These are phyloP conservation scores for Felis chaus DNA, from an alignment of 2,113 vertebrate genomes.

Conservation along the genomic window DNA sequence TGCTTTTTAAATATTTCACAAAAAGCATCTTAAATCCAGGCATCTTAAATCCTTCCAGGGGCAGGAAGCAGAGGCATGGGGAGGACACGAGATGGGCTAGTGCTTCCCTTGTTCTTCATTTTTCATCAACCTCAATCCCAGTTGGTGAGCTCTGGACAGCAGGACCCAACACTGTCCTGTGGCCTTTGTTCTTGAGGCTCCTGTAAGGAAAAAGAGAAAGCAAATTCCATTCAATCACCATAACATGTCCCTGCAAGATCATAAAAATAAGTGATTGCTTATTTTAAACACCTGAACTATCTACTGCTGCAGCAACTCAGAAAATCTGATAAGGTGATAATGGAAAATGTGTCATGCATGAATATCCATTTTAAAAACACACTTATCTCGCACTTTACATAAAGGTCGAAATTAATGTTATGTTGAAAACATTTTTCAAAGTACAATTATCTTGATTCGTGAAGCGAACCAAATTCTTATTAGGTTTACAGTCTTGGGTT, in stretches of 20 bases:
- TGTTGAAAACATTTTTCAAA: slow-evolving; percentile 62
- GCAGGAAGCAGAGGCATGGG: not conserved
- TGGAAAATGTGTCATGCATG: slow-evolving; percentile 41
- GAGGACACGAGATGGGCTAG: no score
- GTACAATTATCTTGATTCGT: slow-evolving; percentile 67
- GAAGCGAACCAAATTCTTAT: slow-evolving; percentile 62
- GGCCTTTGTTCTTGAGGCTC: slow-evolving; percentile 41
- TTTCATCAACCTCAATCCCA: not conserved
- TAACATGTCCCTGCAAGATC: slow-evolving; percentile 24
- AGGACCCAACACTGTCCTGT: not conserved
- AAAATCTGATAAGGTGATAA: slow-evolving; percentile 59
- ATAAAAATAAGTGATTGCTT: slow-evolving; percentile 61
- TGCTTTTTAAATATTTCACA: not conserved
- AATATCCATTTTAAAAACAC: slow-evolving; percentile 68
- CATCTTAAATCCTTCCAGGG: no score
- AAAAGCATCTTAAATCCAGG: not conserved
- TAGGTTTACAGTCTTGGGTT: slow-evolving; percentile 35
- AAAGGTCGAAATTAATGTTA: slow-evolving; percentile 73
- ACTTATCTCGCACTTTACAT: slow-evolving; percentile 52
- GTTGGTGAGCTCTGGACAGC: not conserved
- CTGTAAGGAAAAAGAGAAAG: not conserved
- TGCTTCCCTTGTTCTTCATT: not conserved
- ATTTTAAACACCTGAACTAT: slow-evolving; percentile 53
- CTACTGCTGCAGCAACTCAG: slow-evolving; percentile 25
- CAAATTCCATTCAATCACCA: slow-evolving; percentile 1